Evolutionary conservation across 2,797 vertebrate genomes (phyloP), one percentile per base, ranked within the genome.

Genomic region (Leptoclinus maculatus): DNA sequence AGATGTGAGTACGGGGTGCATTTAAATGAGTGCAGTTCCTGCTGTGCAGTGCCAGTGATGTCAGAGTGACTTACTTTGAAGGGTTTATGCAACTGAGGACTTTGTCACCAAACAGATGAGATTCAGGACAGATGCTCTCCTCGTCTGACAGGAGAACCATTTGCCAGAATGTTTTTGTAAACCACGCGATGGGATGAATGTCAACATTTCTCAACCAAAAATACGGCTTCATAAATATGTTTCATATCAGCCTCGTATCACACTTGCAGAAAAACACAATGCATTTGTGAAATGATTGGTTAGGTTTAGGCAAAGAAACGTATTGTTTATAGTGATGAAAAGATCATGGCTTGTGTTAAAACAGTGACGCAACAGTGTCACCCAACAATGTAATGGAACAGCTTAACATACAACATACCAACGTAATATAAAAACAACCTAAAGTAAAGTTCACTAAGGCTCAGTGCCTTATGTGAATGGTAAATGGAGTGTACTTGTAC

Each of bases 1-100:
- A 64, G 54, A 66, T 16, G 45, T 1, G 10, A 19, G n/a, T 25
- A 54, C 62, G 65, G 65, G 59, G 53, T 78, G 64, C 74, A 76
- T 85, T 41, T 69, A 32, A 78, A 81, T 76, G 27, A 76, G 63
- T 32, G 43, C 53, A 66, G 12, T 14, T 63, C 70, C 73, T 17
- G 38, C 67, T 67, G 62, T 23, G 76, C 59, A 12, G 62, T 2
- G 39, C 45, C 57, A 56, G 62, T 51, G 2, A 64, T 78, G 76
- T 83, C 80, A 69, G 53, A 62, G 39, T 43, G 69, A 79, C 69
- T 87, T 54, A 72, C 36, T 72, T 27, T 66, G 47, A 71, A 75
- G 74, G 59, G 47, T 65, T 80, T 78, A 57, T 76, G 58, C 21
- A 11, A 78, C 57, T 25, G 34, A 36, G 27, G 60, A 53, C 49